These are phyloP conservation scores for Calephelis virginiensis DNA, from an alignment of 1,140 invertebrate genomes.

Conservation along the genomic window DNA sequence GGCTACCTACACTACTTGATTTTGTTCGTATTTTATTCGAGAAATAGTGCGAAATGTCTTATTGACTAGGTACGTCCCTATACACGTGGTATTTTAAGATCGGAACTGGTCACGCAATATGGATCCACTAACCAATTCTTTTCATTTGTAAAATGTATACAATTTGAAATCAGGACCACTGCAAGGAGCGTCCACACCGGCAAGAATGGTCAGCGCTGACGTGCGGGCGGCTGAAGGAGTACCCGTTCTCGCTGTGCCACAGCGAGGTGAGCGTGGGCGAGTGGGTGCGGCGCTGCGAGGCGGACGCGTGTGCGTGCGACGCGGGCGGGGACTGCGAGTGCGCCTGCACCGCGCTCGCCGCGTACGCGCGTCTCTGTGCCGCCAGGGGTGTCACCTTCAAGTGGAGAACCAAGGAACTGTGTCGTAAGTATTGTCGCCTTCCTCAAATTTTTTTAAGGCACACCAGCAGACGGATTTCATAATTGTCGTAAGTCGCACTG, in stretches of 20 bases:
- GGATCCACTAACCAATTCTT: too few species aligned
- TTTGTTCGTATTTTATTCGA: too few species aligned
- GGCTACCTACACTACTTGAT: too few species aligned
- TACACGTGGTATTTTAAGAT: too few species aligned
- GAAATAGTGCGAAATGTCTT: too few species aligned
- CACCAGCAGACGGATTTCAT: too few species aligned
- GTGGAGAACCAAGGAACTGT: conserved; percentile 90
- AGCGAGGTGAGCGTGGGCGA: conserved; percentile 85
- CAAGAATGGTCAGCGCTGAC: conserved; percentile 87
- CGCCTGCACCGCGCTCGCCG: conserved; percentile 91
- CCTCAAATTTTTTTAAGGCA: too few species aligned
- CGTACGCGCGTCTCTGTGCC: conserved; percentile 91
- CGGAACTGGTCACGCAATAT: too few species aligned
- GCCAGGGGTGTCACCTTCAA: conserved; percentile 84
- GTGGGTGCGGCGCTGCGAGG: conserved; percentile 85
- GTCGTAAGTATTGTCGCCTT: conserved; percentile 82
- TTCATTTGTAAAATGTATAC: neutral
- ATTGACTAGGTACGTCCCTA: too few species aligned
- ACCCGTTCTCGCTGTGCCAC: conserved; percentile 88
- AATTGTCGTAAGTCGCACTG: too few species aligned
- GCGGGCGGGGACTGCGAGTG: conserved; percentile 93
- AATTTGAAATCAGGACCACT: conserved; percentile 81
- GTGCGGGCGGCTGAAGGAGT: conserved; percentile 86
- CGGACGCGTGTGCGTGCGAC: conserved; percentile 93
- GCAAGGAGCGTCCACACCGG: conserved; percentile 85